Evolutionary conservation across 2,113 vertebrate genomes (phyloP).

Genomic region (Sebastes fasciatus): DNA sequence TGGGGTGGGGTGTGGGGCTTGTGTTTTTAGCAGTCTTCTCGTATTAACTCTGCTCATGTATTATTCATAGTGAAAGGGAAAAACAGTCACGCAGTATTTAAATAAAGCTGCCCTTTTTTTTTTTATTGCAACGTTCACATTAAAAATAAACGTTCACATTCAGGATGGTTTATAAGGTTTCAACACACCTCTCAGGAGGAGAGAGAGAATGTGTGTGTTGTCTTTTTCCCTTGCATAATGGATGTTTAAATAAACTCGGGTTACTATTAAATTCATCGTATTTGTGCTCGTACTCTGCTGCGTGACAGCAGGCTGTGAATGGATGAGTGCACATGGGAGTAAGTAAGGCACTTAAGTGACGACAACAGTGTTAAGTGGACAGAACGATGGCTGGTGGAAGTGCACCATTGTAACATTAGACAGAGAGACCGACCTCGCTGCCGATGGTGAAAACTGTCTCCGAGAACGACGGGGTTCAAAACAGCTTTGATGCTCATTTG

Average conservation of each 20-base stretch:
- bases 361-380: constrained; percentile 65
- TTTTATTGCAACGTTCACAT: constrained; percentile 78
- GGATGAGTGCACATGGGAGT: constrained; percentile 61
- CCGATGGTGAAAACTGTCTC: constrained; percentile 15
- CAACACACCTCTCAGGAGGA: constrained; percentile 19
- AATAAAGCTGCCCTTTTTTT: constrained; percentile 75
- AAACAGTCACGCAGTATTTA: constrained; percentile 69
- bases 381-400: constrained; percentile 51
- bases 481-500: constrained; percentile 20
- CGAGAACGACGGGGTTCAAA: constrained; percentile 26
- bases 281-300: constrained; percentile 76
- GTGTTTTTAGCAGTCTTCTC: constrained; percentile 12
- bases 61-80: constrained; percentile 37
- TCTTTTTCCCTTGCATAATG: constrained; percentile 68
- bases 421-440: constrained; percentile 16
- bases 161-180: constrained; percentile 42
- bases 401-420: constrained; percentile 40
- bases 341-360: constrained; percentile 84
- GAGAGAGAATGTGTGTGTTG: background rate
- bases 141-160: constrained; percentile 68
- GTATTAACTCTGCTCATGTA: constrained; percentile 28
- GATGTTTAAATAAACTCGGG: constrained; percentile 41
- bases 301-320: constrained; percentile 57
- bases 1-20: background rate
- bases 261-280: constrained; percentile 33